Conservation (phyloP, 2,797 vertebrate species). For the Allobates femoralis region DNA sequence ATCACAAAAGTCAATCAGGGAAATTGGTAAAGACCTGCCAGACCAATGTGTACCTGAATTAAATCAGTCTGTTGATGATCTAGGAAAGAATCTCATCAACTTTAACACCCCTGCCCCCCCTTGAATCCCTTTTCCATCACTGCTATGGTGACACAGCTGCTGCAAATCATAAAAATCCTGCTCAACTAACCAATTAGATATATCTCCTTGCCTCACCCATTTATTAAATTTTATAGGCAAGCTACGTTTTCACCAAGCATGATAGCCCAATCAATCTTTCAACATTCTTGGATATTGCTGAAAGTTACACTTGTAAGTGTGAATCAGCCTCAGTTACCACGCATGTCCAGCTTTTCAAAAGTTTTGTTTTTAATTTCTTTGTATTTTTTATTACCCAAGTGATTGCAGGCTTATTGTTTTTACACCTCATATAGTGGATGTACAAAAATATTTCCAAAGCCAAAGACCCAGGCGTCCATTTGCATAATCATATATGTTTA, state of each 20-base stretch:
- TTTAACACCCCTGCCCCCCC: background rate
- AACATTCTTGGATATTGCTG: background rate
- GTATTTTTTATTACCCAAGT: background rate
- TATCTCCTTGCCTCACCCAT: background rate
- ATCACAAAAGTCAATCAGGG: background rate
- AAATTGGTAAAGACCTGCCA: background rate
- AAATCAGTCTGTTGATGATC: background rate
- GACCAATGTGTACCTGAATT: background rate
- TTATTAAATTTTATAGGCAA: background rate
- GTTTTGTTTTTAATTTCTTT: background rate
- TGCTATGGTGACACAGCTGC: background rate
- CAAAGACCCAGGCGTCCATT: background rate
- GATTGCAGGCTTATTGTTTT: background rate
- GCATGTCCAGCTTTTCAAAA: background rate
- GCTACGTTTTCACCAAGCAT: background rate
- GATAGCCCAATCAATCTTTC: conserved; percentile 3
- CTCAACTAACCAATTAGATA: background rate
- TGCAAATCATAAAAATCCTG: background rate
- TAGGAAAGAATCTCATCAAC: background rate
- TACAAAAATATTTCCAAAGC: background rate
- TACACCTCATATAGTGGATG: background rate
- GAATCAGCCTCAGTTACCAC: background rate
- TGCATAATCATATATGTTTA: background rate
- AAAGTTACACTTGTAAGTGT: background rate
- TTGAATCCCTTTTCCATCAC: background rate